A percentile compares a stretch with the other conserved stretches of the same genome.
Evolutionary conservation across 2,888 invertebrate species (phyloP).

Genomic region (Himalopsyche kuldschensis): DNA sequence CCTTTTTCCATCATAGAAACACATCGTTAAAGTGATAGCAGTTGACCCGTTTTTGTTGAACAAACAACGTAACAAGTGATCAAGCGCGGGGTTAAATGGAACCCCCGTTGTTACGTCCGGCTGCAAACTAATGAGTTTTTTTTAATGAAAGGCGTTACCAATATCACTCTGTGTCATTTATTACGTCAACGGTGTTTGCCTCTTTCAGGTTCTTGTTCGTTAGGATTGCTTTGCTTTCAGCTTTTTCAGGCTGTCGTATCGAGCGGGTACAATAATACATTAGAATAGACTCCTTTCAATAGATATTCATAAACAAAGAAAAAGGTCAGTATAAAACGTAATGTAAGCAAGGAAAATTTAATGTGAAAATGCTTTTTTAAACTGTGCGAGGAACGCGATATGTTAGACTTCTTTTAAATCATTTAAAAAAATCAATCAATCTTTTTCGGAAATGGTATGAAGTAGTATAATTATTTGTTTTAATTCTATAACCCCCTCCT

Average conservation of each 20-base stretch:
- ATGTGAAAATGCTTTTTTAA: no score
- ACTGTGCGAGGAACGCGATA: no score
- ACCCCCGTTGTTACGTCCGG: neutral
- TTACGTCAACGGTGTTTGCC: neutral
- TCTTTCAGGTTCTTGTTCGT: neutral
- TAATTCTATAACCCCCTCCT: no score
- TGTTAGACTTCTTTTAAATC: no score
- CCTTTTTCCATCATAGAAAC: neutral
- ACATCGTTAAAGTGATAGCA: neutral
- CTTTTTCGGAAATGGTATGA: no score
- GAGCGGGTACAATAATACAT: neutral
- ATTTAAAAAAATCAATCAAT: no score
- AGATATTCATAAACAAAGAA: neutral
- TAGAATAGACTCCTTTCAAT: neutral
- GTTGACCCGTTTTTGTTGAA: neutral
- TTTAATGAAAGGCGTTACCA: neutral
- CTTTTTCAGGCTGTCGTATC: neutral
- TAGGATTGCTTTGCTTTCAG: neutral
- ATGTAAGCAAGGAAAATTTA: no score
- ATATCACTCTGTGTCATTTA: neutral
- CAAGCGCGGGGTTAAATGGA: neutral
- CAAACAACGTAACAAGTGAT: neutral
- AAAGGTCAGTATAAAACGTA: neutral
- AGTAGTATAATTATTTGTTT: no score
- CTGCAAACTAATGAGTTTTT: neutral